Base-by-base conservation (phyloP, 2,797 vertebrate genomes). In the Nyctibius grandis region DNA sequence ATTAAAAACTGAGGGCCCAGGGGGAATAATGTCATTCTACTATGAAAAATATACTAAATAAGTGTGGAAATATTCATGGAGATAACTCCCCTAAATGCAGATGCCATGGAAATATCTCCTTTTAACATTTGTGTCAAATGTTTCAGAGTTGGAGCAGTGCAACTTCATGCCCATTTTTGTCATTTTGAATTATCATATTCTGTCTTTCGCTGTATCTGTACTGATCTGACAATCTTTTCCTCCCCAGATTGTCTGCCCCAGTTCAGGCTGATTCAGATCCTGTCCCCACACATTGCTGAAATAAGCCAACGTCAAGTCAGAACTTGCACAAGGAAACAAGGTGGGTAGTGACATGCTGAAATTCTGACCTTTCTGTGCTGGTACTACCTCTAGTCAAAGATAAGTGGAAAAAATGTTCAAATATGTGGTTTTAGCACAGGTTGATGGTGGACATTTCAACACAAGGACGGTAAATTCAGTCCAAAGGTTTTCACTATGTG, bases 51-150 rank as follows among this genome's bases (percentile, higher is more conserved):
- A 94, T 72, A 94, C 95, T 96, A 94, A 95, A 96, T 96, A 97
- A 92, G 86, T 88, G 42, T 95, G 91, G 91, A 94, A 96, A 96
- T 96, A 82, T 93, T 96, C 91, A 91, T 94, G 87, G 93, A 95
- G 89, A 90, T 89, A 93, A 73, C 70, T 94, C 77, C 95, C 94
- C 94, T 95, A 96, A 96, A 96, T 88, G 94, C 88, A 95, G 95
- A 95, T 95, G 88, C 91, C 91, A 95, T 96, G 96, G 96, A 96
- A 95, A 95, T 96, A 87, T 93, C 95, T 96, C 88, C 94, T 95
- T 95, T 96, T 96, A 95, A 97, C 90, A 91, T 95, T 96, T 91
- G 75, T 96, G 96, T 97, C 95, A 97, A 95, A 95, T 95, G 94
- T 94, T 97, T 96, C 95, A 92, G 92, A 96, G 91, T 95, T 92